A percentile compares a stretch with the other conserved stretches of the same genome.
phyloP scores from a whole-genome alignment of 2,888 invertebrate species.

The Galerucella calmariensis region DNA sequence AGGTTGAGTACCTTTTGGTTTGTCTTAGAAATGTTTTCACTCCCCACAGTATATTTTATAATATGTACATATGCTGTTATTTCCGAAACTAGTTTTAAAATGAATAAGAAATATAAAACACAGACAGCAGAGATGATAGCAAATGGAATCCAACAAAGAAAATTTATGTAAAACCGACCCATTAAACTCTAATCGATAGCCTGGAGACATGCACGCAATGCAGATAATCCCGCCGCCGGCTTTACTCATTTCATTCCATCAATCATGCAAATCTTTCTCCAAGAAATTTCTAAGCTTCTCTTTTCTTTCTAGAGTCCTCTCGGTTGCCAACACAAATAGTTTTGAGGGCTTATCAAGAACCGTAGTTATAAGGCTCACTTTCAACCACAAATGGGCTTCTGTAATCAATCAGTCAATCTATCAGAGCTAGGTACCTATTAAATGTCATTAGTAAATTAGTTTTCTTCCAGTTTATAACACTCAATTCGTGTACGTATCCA shows the following conservation, averaged over 20 bases:
- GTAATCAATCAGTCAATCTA: constrained; percentile 26
- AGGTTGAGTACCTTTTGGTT: too few species aligned
- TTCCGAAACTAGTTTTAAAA: neutral
- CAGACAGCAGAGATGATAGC: neutral
- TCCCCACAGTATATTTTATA: too few species aligned
- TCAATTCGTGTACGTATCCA: too few species aligned
- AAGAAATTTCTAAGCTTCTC: constrained; percentile 35
- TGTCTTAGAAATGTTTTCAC: too few species aligned
- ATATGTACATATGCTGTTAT: too few species aligned
- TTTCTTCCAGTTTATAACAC: neutral
- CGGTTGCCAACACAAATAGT: constrained; percentile 24
- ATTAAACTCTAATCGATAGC: constrained; percentile 43
- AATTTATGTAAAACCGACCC: constrained; percentile 38
- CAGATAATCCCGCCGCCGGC: constrained; percentile 58
- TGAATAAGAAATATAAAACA: neutral
- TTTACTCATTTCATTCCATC: constrained; percentile 59
- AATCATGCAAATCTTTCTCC: constrained; percentile 59
- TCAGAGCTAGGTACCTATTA: constrained; percentile 8
- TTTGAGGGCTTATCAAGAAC: constrained; percentile 27
- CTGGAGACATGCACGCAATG: constrained; percentile 60
- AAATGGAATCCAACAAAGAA: constrained; percentile 13
- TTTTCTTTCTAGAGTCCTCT: constrained; percentile 24
- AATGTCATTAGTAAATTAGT: constrained; percentile 21
- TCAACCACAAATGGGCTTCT: constrained; percentile 15
- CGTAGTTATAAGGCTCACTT: constrained; percentile 32